These are phyloP conservation scores for Notolepis coatsorum DNA, from an alignment of 2,797 vertebrate species.

Conservation along the genomic window DNA sequence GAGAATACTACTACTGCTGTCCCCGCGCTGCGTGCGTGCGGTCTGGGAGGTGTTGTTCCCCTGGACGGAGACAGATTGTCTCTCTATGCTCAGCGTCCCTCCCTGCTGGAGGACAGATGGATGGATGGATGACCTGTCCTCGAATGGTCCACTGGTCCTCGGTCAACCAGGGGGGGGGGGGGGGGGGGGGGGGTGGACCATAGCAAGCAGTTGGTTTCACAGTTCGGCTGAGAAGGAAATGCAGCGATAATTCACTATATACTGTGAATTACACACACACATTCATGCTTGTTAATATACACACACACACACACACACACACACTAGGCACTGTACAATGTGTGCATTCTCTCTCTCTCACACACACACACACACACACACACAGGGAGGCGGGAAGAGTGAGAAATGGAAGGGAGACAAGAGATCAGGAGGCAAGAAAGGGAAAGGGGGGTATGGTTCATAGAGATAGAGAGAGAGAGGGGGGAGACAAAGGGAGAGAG, in stretches of 20 bases:
- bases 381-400: background rate
- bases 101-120: conserved; percentile 47
- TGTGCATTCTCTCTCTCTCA: no score
- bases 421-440: no score
- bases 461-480: no score
- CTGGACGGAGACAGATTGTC: conserved; percentile 41
- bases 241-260: conserved; percentile 55
- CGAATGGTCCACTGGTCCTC: conserved; percentile 45
- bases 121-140: no score
- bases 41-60: conserved; percentile 30
- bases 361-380: background rate
- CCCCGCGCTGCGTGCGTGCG: conserved; percentile 13
- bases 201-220: conserved; percentile 57
- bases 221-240: conserved; percentile 58
- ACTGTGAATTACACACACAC: conserved; percentile 25
- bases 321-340: background rate
- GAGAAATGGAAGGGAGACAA: background rate
- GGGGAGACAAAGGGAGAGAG: no score
- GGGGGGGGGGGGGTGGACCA: conserved; percentile 67
- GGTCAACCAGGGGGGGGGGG: conserved; percentile 63
- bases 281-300: conserved; percentile 36
- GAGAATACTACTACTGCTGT: no score
- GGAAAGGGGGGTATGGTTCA: no score
- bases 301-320: conserved; percentile 20
- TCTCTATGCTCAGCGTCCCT: conserved; percentile 40